Base-by-base conservation (phyloP, 2,888 invertebrate genomes). In the Patella caerulea region DNA sequence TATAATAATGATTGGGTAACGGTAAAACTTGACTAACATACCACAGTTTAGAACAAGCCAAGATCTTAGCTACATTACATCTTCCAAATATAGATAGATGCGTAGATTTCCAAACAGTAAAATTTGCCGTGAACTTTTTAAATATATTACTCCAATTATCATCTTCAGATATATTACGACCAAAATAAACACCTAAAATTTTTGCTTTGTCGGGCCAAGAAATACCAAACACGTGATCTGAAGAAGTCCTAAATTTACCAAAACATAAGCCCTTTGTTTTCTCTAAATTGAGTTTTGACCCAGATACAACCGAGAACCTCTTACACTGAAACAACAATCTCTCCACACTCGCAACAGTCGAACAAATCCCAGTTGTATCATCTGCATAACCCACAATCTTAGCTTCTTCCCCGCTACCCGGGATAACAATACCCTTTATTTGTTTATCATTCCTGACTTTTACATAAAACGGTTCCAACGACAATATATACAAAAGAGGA, bases 91-190 rank as follows among this genome's bases (percentile, higher is more conserved):
- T 65, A n/a, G 65, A 65, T 11, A 65, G 65, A 65, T 65, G 65
- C 12, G 65, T 65, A 19, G 19, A 24, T 65, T 65, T 65, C 73
- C 73, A 80, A 53, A 76, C 24, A 73, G 79, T 76, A 34, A 83
- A 59, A 15, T 72, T 75, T 15, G 73, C 72, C 4, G 19, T 15
- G 75, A 79, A 83, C 59, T 81, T 83, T 1, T 24, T 59, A 56
- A 78, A 77, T 70, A 81, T 29, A 19, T 74, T 74, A 19, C 71
- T 71, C 78, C 78, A 83, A 71, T 80, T 73, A 29, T 80, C 79
- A 75, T 83, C 81, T 2, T 59, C 29, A 29, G 74, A 72, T 4
- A 79, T 34, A 65, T 79, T 45, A 52, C 74, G 59, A 14, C 83
- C 84, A 75, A 79, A 79, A n/a, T 72, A 59, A 53, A 65, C 65